Evolutionary conservation across 2,888 invertebrate genomes (phyloP).

Genomic region (Caradrina kadenii): DNA sequence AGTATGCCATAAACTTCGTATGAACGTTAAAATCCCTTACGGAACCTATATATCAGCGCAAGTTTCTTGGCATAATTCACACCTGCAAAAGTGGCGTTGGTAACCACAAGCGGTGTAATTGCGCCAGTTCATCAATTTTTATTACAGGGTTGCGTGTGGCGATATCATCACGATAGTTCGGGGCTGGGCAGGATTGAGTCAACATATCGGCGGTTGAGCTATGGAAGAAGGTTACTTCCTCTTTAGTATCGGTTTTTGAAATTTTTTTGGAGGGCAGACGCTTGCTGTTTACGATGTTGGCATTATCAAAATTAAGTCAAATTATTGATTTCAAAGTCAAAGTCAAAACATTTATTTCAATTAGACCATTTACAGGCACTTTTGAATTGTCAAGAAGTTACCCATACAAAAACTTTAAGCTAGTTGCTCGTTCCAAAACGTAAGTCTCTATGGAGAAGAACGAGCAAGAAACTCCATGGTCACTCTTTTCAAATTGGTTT

Average conservation of each 20-base stretch:
- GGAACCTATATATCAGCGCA: constrained; percentile 43
- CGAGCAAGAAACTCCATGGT: no score
- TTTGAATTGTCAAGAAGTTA: no score
- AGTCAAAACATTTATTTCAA: no score
- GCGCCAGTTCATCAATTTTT: constrained; percentile 79
- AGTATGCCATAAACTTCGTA: constrained; percentile 15
- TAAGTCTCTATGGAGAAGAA: no score
- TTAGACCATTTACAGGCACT: no score
- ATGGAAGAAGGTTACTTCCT: background rate
- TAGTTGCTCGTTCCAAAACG: no score
- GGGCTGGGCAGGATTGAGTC: constrained; percentile 43
- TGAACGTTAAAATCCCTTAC: constrained; percentile 36
- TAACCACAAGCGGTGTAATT: constrained; percentile 67
- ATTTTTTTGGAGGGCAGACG: no score
- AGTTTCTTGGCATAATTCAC: constrained; percentile 64
- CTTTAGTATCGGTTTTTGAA: background rate
- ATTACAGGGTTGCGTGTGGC: constrained; percentile 78
- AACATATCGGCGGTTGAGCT: constrained; percentile 8
- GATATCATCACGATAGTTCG: constrained; percentile 47
- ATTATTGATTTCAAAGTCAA: no score
- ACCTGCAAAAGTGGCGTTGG: constrained; percentile 61
- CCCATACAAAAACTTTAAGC: no score
- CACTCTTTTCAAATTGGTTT: no score
- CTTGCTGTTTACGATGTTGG: no score
- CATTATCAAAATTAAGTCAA: no score